phyloP scores from a whole-genome alignment of 2,113 vertebrate genomes.

The Gymnogyps californianus region DNA sequence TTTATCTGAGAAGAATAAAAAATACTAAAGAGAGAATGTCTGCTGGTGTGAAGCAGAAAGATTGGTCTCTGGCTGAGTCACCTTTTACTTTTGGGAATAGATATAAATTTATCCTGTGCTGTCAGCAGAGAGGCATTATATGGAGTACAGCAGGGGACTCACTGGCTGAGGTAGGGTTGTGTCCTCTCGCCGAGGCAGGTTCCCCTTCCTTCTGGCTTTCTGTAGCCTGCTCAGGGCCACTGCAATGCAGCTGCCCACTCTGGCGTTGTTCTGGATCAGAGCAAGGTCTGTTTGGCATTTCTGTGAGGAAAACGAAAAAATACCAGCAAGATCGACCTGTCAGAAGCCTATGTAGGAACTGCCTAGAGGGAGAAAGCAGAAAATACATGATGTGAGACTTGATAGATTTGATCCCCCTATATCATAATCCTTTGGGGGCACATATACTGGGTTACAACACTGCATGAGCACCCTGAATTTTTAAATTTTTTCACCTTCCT shows the following conservation, averaged over 20 bases:
- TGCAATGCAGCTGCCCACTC: slow-evolving; percentile 85
- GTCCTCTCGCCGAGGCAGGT: background rate
- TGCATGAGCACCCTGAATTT: background rate
- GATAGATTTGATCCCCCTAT: background rate
- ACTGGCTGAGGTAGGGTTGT: slow-evolving; percentile 18
- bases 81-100: background rate
- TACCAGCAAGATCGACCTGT: background rate
- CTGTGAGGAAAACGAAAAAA: slow-evolving; percentile 31
- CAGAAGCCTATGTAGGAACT: background rate
- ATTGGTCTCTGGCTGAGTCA: background rate
- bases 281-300: slow-evolving; percentile 77
- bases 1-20: background rate
- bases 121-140: background rate
- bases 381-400: background rate
- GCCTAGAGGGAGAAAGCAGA: background rate
- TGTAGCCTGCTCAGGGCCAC: slow-evolving; percentile 74
- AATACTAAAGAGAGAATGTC: background rate
- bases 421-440: background rate
- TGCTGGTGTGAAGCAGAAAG: background rate
- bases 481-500: background rate
- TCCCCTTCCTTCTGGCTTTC: slow-evolving; percentile 2
- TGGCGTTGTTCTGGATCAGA: slow-evolving; percentile 87
- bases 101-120: background rate
- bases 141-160: slow-evolving; percentile 11
- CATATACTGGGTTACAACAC: background rate